Percentiles rank a stretch among this genome's conserved stretches.
Evolutionary conservation across 1,140 invertebrate genomes (phyloP).

Genomic region (Drosophila athabasca): DNA sequence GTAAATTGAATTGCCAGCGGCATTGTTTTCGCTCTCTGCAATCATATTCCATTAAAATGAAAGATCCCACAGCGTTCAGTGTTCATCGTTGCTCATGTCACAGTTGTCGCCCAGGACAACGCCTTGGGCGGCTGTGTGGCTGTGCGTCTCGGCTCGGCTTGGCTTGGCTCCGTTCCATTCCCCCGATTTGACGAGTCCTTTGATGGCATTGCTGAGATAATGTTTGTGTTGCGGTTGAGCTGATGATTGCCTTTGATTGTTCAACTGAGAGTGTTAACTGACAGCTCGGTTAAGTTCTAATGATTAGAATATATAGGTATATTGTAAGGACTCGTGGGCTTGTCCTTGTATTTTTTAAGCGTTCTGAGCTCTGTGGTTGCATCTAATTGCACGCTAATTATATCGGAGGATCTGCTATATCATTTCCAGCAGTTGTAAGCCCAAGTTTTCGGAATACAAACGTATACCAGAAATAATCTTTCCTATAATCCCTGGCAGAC

Average conservation of each 20-base stretch:
- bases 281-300: constrained; percentile 27
- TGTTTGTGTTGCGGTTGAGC: constrained; percentile 74
- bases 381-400: too few species aligned
- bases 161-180: constrained; percentile 11
- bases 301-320: too few species aligned
- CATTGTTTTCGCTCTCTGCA: constrained; percentile 80
- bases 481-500: too few species aligned
- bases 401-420: too few species aligned
- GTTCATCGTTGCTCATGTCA: constrained; percentile 65
- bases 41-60: constrained; percentile 79
- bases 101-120: constrained; percentile 43
- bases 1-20: constrained; percentile 82
- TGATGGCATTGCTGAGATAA: constrained; percentile 72
- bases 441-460: too few species aligned
- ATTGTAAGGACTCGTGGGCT: too few species aligned
- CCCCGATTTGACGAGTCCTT: constrained; percentile 31
- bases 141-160: constrained; percentile 13
- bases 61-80: constrained; percentile 6
- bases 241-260: constrained; percentile 74
- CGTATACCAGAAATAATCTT: too few species aligned
- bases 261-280: constrained; percentile 43
- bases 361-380: too few species aligned
- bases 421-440: too few species aligned
- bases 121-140: constrained; percentile 11
- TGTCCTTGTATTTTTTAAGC: too few species aligned